Evolutionary conservation across 2,888 invertebrate genomes (phyloP).

Genomic region (Electrophaes corylata): DNA sequence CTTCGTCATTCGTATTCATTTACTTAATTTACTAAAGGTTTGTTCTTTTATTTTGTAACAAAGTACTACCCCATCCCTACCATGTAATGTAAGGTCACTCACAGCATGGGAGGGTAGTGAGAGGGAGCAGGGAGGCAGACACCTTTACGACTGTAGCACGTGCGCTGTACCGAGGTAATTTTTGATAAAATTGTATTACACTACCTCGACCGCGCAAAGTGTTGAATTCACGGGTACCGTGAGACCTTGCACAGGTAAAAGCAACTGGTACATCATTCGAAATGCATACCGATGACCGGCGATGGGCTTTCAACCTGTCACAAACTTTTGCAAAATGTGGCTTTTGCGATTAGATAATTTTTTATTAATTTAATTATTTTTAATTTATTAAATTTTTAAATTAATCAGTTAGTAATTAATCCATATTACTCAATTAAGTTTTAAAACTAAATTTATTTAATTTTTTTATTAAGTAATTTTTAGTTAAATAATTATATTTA

Average conservation of each 20-base stretch:
- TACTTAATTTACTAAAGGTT: not conserved
- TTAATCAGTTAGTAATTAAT: no score
- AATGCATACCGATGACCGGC: no score
- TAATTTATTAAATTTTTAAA: no score
- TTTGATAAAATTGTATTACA: conserved; percentile 68
- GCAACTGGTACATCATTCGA: no score
- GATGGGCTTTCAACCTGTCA: no score
- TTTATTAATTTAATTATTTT: no score
- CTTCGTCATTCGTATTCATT: not conserved
- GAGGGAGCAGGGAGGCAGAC: conserved; percentile 46
- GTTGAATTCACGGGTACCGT: conserved; percentile 42
- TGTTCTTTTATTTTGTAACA: not conserved
- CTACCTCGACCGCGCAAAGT: conserved; percentile 43
- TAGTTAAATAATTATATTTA: no score
- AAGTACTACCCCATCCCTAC: conserved; percentile 19
- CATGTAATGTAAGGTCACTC: conserved; percentile 34
- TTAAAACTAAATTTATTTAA: no score
- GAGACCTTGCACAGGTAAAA: conserved; percentile 23
- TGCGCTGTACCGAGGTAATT: conserved; percentile 59
- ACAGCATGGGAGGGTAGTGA: conserved; percentile 23
- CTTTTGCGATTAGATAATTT: no score
- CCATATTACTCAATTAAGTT: no score
- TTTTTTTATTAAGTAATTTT: no score
- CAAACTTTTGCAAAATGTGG: no score
- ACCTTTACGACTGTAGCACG: conserved; percentile 68